Evolutionary conservation across 2,888 invertebrate species (phyloP).

Genomic region (Charanyca ferruginea): DNA sequence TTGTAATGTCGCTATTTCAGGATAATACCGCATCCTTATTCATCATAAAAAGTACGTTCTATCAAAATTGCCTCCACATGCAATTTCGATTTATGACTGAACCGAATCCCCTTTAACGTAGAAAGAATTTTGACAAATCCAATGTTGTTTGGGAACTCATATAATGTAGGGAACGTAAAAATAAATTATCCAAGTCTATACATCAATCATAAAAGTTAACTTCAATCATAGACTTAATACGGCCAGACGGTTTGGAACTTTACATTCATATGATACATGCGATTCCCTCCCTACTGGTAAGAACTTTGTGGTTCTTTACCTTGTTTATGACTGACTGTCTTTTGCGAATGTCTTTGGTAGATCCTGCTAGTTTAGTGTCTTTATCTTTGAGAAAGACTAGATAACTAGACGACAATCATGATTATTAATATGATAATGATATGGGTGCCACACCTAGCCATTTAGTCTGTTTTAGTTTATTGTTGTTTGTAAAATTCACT

Average conservation of each 20-base stretch:
- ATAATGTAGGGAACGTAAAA: constrained; percentile 52
- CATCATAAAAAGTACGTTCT: constrained; percentile 53
- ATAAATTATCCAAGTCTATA: constrained; percentile 65
- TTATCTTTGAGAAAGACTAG: neutral
- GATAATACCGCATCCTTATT: constrained; percentile 43
- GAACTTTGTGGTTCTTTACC: neutral
- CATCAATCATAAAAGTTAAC: constrained; percentile 66
- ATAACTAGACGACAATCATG: too few relatives aligned
- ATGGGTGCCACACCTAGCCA: too few relatives aligned
- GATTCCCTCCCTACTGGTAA: constrained; percentile 19
- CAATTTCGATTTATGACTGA: constrained; percentile 57
- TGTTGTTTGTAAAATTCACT: too few relatives aligned
- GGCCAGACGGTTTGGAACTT: constrained; percentile 39
- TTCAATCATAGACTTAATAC: constrained; percentile 56
- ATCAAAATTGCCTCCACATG: constrained; percentile 52
- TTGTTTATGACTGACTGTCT: neutral
- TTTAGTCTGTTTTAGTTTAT: too few relatives aligned
- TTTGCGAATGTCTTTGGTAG: neutral
- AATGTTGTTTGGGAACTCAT: constrained; percentile 47
- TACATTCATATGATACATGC: constrained; percentile 3
- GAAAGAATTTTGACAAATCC: constrained; percentile 50
- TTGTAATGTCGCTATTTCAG: constrained; percentile 22
- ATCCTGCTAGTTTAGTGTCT: neutral
- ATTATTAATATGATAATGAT: too few relatives aligned
- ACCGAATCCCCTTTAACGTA: constrained; percentile 36